These are phyloP conservation scores for Hippocampus comes DNA, from an alignment of 2,113 vertebrate species.

Conservation along the genomic window DNA sequence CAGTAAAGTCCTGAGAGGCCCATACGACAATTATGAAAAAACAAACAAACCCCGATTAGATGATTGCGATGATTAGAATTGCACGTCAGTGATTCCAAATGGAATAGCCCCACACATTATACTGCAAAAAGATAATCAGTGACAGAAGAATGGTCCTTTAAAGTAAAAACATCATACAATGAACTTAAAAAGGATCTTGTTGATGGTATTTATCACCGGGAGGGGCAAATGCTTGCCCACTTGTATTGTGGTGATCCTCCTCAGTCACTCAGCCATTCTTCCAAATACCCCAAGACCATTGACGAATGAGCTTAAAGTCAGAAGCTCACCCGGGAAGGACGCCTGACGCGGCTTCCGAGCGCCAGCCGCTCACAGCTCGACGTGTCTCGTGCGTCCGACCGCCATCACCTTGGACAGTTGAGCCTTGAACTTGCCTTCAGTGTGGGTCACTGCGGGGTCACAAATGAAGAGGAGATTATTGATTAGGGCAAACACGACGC, in stretches of 20 bases:
- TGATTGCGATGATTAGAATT: background rate
- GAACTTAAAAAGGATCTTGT: background rate
- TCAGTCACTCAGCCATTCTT: conserved; percentile 10
- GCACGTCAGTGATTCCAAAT: background rate
- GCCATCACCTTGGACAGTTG: conserved; percentile 86
- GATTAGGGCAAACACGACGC: background rate
- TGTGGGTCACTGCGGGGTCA: conserved; percentile 79
- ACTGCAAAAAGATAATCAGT: background rate
- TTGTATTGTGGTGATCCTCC: conserved; percentile 2
- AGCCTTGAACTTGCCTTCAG: conserved; percentile 83
- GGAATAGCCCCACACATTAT: conserved; percentile 25
- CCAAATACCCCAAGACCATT: conserved; percentile 17
- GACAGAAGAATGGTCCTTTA: background rate
- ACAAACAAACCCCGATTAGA: background rate
- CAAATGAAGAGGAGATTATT: conserved; percentile 22
- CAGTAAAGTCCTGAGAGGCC: too few relatives aligned
- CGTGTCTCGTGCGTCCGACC: conserved; percentile 74
- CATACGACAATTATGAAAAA: background rate
- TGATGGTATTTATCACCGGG: background rate
- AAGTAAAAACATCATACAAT: background rate
- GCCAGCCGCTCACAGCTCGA: conserved; percentile 78
- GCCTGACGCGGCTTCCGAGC: background rate
- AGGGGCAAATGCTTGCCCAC: background rate
- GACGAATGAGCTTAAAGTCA: conserved; percentile 5
- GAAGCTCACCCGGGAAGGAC: conserved; percentile 1